A percentile compares a stretch with the other conserved stretches of the same genome.
Evolutionary conservation across 2,113 vertebrate species (phyloP).

Genomic region (Triplophysa siluroides): DNA sequence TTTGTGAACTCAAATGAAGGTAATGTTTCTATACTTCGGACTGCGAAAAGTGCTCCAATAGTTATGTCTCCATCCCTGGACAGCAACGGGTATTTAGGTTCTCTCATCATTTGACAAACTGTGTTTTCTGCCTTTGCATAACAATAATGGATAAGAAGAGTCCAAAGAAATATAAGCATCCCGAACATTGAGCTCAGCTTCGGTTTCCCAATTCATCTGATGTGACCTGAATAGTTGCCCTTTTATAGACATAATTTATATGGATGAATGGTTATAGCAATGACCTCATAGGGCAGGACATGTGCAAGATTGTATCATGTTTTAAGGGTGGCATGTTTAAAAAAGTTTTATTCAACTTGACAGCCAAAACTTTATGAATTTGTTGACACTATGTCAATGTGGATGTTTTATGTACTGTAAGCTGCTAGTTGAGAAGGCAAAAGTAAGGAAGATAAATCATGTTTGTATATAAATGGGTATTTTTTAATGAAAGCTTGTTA

Average conservation of each 20-base stretch:
- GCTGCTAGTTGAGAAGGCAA: too few species aligned
- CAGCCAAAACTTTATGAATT: too few species aligned
- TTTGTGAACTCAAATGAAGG: conserved; percentile 62
- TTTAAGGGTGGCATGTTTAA: background rate
- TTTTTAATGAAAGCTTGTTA: too few species aligned
- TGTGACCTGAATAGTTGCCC: background rate
- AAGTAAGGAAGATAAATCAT: too few species aligned
- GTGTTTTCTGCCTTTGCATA: conserved; percentile 32
- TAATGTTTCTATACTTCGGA: conserved; percentile 67
- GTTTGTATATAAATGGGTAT: too few species aligned
- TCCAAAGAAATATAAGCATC: conserved; percentile 30
- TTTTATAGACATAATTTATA: conserved; percentile 31
- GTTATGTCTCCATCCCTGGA: conserved; percentile 68
- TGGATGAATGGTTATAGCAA: conserved; percentile 1
- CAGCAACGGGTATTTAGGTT: conserved; percentile 66
- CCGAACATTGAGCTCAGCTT: background rate
- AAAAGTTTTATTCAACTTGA: too few species aligned
- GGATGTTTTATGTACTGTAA: too few species aligned
- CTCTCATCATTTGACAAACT: conserved; percentile 64
- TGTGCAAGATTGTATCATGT: background rate
- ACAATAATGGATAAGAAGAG: background rate
- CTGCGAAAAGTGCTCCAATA: conserved; percentile 74
- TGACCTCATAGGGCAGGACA: background rate
- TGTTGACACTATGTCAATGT: too few species aligned
- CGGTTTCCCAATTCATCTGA: background rate